Percentiles rank a stretch among this genome's conserved stretches.
These are phyloP conservation scores for Leptinotarsa haldemani DNA, from an alignment of 2,888 invertebrate genomes.

Conservation along the genomic window DNA sequence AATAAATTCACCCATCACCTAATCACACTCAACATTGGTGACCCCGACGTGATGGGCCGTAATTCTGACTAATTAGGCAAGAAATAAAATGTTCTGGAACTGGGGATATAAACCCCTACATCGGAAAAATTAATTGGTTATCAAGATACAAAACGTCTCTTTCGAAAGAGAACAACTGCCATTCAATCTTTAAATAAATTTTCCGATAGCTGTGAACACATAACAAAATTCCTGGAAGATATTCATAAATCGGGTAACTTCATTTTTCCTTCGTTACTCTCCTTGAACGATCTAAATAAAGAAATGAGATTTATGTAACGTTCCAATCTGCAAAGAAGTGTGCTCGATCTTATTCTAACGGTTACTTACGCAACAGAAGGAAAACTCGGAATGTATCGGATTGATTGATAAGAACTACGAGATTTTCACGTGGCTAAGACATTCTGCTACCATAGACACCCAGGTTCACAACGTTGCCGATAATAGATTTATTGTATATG, in stretches of 20 bases:
- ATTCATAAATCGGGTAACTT: not conserved
- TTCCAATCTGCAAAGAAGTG: not conserved
- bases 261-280: not conserved
- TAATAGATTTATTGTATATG: not conserved
- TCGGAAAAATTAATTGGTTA: not conserved
- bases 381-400: conserved; percentile 5
- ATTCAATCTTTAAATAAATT: not conserved
- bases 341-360: not conserved
- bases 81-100: too few species aligned
- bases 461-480: not conserved
- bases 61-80: too few species aligned
- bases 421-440: conserved; percentile 10
- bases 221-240: not conserved
- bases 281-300: not conserved
- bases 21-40: too few species aligned
- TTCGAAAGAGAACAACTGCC: not conserved
- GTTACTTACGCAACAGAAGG: conserved; percentile 4
- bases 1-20: too few species aligned
- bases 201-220: not conserved
- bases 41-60: too few species aligned
- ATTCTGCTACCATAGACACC: not conserved
- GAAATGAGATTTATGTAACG: conserved; percentile 9
- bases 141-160: not conserved
- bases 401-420: conserved; percentile 13
- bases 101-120: too few species aligned